Conservation (phyloP, 53 echinoderm and acorn worm species). For the Echinometra lucunter region DNA sequence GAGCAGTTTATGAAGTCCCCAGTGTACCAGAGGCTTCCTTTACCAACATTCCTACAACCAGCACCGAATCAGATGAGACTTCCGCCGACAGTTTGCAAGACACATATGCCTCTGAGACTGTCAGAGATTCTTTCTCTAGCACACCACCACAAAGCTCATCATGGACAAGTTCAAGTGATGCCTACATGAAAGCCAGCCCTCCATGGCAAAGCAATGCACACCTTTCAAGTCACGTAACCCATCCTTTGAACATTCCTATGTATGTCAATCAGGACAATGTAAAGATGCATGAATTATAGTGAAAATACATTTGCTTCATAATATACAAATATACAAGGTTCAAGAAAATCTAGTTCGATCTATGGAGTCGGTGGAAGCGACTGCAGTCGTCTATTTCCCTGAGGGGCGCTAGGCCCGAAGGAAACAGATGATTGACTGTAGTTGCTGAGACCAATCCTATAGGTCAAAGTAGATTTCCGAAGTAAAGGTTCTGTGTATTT, state of each 20-base stretch:
- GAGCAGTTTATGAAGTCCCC: not conserved
- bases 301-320: too few species aligned
- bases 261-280: not conserved
- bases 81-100: not conserved
- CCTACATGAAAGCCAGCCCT: not conserved
- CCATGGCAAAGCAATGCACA: not conserved
- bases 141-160: slow-evolving; percentile 15
- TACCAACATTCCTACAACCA: not conserved
- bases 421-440: too few species aligned
- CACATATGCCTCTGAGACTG: slow-evolving; percentile 3
- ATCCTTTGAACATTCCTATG: not conserved
- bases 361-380: too few species aligned
- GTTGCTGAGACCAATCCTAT: too few species aligned
- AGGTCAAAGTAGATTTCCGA: too few species aligned
- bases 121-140: slow-evolving; percentile 11
- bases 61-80: not conserved
- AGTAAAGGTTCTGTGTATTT: too few species aligned
- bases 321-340: too few species aligned
- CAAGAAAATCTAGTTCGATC: too few species aligned
- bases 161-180: slow-evolving; percentile 27
- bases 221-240: not conserved
- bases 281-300: not conserved
- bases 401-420: too few species aligned
- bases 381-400: too few species aligned
- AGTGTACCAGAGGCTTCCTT: not conserved